Evolutionary conservation across 2,888 invertebrate genomes (phyloP), one percentile per base, ranked within the genome.

Genomic region (Chesias legatella): DNA sequence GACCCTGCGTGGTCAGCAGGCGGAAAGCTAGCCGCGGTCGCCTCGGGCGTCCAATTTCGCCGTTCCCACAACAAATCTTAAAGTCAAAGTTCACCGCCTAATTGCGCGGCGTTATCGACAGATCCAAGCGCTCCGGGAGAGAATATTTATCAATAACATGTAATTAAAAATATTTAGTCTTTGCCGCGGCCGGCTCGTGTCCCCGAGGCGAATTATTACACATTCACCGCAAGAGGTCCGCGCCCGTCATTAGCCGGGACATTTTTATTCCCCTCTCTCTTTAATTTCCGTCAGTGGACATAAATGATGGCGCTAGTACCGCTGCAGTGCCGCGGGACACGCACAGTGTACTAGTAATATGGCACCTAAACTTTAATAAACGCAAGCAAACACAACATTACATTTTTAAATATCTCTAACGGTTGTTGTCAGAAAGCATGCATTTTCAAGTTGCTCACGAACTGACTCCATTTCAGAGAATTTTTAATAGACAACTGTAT

Each of bases 81-180:
- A 66, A 66, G 85, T 82, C 84, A 85, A 73, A 86, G 88, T 77
- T 88, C 85, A 79, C 56, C 64, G 75, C 63, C 80, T 86, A 85
- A 86, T 84, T 84, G 78, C 74, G 73, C 74, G 63, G 78, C 73
- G 75, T 73, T 79, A 81, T 81, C 84, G 80, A 77, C 69, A 75
- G 78, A 79, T 80, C 79, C 63, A 54, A 72, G 59, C 81, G 83
- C 82, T 79, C 67, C 74, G 70, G 70, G 75, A 76, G 68, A 76
- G 73, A 77, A 78, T 79, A 82, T 86, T 80, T 79, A 85, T 85
- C 85, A 83, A 88, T 84, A 85, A 84, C 83, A 77, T 85, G 78
- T 86, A 88, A 88, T 88, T 88, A 88, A 86, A 88, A 86, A 79
- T 82, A 82, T 86, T 84, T 82, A 82, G 78, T 67, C 60, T 74